These are phyloP conservation scores for Allophyes oxyacanthae DNA, from an alignment of 2,888 invertebrate species.

Conservation along the genomic window DNA sequence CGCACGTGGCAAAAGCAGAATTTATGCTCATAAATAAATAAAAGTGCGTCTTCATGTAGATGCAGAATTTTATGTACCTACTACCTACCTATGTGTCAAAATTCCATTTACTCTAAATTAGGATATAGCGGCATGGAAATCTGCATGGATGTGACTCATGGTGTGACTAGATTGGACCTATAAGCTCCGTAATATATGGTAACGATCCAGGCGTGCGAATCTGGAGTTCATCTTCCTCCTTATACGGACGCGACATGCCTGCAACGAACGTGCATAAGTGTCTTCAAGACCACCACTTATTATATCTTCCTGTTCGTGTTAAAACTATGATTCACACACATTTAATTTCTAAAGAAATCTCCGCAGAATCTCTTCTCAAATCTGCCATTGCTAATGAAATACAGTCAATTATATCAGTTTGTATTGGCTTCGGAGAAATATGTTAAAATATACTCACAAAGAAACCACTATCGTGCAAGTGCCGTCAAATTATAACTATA, in stretches of 20 bases:
- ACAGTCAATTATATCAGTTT: constrained; percentile 3
- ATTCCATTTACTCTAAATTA: constrained; percentile 3
- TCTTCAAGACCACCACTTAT: constrained; percentile 32
- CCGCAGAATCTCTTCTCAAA: constrained; percentile 13
- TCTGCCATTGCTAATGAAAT: constrained; percentile 14
- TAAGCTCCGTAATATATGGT: constrained; percentile 60
- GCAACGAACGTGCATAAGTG: constrained; percentile 41
- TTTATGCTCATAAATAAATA: no score
- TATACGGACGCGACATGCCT: constrained; percentile 54
- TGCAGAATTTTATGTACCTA: no score
- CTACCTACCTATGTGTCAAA: no score
- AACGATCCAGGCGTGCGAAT: constrained; percentile 64
- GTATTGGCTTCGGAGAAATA: constrained; percentile 4
- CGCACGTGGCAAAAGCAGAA: no score
- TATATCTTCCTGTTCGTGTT: constrained; percentile 38
- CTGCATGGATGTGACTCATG: constrained; percentile 35
- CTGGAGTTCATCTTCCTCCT: constrained; percentile 61
- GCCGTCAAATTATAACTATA: constrained; percentile 47
- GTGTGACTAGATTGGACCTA: constrained; percentile 35
- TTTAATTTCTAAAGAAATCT: constrained; percentile 18
- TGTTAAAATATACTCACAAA: constrained; percentile 21
- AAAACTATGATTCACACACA: constrained; percentile 44
- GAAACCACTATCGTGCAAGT: constrained; percentile 48
- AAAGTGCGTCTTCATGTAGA: no score
- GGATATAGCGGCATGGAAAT: constrained; percentile 11